A percentile compares a stretch with the other conserved stretches of the same genome.
Conservation (phyloP, 2,113 vertebrate genomes). For the Ceyx cyanopectus region DNA sequence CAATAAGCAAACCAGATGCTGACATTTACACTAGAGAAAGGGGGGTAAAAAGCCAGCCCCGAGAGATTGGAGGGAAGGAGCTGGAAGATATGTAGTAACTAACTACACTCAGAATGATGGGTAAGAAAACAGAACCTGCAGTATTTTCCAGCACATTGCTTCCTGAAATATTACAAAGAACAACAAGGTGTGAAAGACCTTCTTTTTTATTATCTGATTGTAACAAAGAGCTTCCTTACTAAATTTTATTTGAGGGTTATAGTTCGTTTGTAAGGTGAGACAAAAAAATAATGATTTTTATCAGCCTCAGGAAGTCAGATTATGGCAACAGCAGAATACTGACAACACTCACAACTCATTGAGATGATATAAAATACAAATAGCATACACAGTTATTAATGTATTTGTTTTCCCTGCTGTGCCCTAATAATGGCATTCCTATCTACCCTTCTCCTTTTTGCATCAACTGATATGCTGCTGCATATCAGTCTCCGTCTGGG, state of each 20-base stretch:
- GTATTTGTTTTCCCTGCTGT: not conserved
- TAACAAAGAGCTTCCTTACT: not conserved
- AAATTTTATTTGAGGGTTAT: not conserved
- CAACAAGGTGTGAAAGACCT: not conserved
- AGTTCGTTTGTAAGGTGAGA: not conserved
- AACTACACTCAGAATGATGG: not conserved
- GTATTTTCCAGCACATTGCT: not conserved
- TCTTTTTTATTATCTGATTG: not conserved
- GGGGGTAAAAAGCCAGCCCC: constrained; percentile 5
- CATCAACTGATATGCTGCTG: not conserved
- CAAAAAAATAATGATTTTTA: not conserved
- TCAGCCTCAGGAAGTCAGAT: not conserved
- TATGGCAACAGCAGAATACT: not conserved
- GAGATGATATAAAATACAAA: not conserved
- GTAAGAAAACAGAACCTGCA: not conserved
- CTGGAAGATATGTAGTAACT: not conserved
- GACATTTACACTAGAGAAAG: constrained; percentile 21
- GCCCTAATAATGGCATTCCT: not conserved
- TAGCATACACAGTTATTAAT: not conserved
- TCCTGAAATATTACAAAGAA: not conserved
- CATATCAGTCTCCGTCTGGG: not conserved
- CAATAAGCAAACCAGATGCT: constrained; percentile 51
- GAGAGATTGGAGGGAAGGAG: not conserved
- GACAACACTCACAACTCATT: not conserved
- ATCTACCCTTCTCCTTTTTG: not conserved